phyloP scores from a whole-genome alignment of 2,113 vertebrate genomes.

The Dendrocopos noguchii region DNA sequence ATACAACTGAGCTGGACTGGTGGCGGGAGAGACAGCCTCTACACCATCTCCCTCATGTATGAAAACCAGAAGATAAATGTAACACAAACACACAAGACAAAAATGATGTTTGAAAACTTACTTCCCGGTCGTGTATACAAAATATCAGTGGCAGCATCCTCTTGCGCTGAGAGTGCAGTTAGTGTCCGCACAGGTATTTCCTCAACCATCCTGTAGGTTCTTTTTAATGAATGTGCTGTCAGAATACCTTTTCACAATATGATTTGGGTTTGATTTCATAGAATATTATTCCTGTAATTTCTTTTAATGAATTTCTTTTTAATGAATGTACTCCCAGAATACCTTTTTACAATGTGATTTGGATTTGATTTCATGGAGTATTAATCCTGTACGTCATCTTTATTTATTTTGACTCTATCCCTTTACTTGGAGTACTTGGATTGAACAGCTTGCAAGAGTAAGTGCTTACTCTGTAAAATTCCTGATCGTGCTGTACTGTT shows the following conservation, averaged over 20 bases:
- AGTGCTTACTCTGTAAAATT: background rate
- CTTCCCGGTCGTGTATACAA: conserved; percentile 13
- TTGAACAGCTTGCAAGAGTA: background rate
- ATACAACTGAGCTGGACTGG: conserved; percentile 28
- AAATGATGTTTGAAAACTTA: background rate
- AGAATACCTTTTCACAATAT: background rate
- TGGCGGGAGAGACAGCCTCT: background rate
- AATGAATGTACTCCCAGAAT: background rate
- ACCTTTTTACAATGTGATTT: background rate
- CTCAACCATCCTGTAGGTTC: background rate
- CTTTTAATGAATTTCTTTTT: background rate
- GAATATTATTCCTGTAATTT: background rate
- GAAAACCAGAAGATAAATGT: background rate
- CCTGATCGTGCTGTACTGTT: background rate
- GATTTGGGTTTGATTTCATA: background rate
- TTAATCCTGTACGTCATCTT: background rate
- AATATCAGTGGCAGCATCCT: conserved; percentile 16
- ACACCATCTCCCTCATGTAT: background rate
- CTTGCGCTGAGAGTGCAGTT: conserved; percentile 21
- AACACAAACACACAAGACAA: background rate
- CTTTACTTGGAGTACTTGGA: background rate
- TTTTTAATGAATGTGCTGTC: background rate
- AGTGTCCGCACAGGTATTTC: conserved; percentile 63
- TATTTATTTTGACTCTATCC: background rate
- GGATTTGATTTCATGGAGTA: background rate